Conservation (phyloP, 2,113 vertebrate species). For the Caracal caracal region DNA sequence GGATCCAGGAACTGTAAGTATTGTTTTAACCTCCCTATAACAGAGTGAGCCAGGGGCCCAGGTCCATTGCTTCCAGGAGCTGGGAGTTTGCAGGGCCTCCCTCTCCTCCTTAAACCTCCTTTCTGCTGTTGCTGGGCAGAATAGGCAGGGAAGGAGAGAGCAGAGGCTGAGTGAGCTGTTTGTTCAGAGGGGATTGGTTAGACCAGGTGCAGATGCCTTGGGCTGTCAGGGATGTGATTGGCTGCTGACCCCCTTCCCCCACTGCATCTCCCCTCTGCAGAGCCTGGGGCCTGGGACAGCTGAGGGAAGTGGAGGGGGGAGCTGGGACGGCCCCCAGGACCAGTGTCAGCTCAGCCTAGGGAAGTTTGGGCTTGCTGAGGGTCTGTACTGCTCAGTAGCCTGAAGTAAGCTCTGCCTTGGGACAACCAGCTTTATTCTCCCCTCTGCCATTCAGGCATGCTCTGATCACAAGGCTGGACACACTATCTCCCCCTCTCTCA, state of each 20-base stretch:
- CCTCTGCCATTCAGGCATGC: not conserved
- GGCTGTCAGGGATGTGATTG: constrained; percentile 56
- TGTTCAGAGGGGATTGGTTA: constrained; percentile 62
- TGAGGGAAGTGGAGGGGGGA: not conserved
- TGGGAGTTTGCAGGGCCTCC: constrained; percentile 65
- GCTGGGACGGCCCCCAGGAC: not conserved
- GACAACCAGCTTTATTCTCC: not conserved
- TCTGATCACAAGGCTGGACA: not conserved
- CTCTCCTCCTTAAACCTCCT: constrained; percentile 52
- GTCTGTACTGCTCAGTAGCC: not conserved
- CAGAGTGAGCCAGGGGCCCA: constrained; percentile 60
- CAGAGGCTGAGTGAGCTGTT: constrained; percentile 31
- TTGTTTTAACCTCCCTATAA: constrained; percentile 70
- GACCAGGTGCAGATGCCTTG: constrained; percentile 65
- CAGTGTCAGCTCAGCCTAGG: constrained; percentile 11
- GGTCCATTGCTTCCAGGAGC: constrained; percentile 53
- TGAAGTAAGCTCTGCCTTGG: not conserved
- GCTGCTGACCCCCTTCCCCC: not conserved
- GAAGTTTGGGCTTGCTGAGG: not conserved
- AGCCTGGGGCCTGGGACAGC: constrained; percentile 6
- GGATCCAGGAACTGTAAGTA: constrained; percentile 69
- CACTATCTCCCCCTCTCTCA: not conserved
- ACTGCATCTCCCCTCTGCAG: constrained; percentile 9
- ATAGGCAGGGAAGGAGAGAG: constrained; percentile 54
- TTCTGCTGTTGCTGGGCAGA: constrained; percentile 76